Conservation (phyloP, 2,113 vertebrate species). For the Aptenodytes patagonicus region DNA sequence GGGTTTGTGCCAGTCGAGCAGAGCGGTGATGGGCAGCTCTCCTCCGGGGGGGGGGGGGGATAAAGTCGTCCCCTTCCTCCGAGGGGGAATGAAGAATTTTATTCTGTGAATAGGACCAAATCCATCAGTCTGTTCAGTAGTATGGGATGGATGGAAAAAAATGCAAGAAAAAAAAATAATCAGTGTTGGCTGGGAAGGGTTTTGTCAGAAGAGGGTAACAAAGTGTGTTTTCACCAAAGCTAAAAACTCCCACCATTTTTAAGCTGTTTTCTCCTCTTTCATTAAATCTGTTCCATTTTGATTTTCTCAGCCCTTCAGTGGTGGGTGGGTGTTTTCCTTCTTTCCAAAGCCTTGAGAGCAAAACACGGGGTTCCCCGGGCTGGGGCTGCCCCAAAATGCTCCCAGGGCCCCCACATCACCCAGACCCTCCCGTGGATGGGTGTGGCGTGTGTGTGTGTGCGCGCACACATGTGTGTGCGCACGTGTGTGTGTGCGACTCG, state of each 20-base stretch:
- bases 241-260: not conserved
- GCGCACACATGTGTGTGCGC: not conserved
- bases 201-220: not conserved
- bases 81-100: not conserved
- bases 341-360: not conserved
- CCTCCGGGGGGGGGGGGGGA: accelerated
- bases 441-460: not conserved
- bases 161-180: not conserved
- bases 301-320: not conserved
- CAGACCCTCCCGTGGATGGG: not conserved
- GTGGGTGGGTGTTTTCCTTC: not conserved
- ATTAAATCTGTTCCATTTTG: not conserved
- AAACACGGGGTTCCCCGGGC: accelerated
- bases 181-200: not conserved
- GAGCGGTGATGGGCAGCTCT: not conserved
- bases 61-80: not conserved
- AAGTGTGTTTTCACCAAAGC: not conserved
- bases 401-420: not conserved
- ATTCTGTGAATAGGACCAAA: slow-evolving; percentile 13
- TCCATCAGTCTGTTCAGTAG: not conserved
- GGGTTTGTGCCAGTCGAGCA: not conserved
- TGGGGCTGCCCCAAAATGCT: not conserved
- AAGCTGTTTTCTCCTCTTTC: not conserved
- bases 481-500: not conserved
- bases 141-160: not conserved